Base-by-base conservation (phyloP, 2,113 vertebrate species). In the Dasyornis broadbenti region DNA sequence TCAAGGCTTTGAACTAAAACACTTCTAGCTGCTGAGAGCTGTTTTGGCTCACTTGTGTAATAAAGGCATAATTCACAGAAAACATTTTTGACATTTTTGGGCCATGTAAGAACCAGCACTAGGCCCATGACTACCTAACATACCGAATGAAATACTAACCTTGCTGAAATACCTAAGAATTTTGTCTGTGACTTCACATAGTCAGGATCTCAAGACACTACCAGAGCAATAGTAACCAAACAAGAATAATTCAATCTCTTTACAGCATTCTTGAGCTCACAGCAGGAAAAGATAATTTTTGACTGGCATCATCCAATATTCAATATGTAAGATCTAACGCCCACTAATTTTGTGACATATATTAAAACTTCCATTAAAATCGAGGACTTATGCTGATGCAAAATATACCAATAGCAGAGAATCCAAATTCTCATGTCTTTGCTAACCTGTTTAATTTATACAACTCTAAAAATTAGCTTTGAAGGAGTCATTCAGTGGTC, bases 41-140 rank as follows among this genome's bases (percentile, higher is more conserved):
- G 60, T 53, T 95, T 78, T 44, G 84, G 31, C 71, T 93, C n/a
- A 1, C 76, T 73, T 44, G 20, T 78, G 56, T 59, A 87, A 75
- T 65, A 72, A 91, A 84, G 37, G 47, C 21, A 75, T 72, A 63
- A 88, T 63, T 94, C 86, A 92, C 53, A 93, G 81, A 87, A 96
- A 92, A 82, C 1, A 53, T 66, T 54, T 93, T 40, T 82, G 87
- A 95, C 75, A 52, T 69, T 91, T 96, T 39, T 39, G 63, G 73
- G 82, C 78, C 75, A 85, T 10, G 6, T 33, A 82, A 77, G 75
- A 89, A 75, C 70, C 57, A 79, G n/a, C 35, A 84, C n/a, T 28
- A 91, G n/a, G 37, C 54, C 59, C 75, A 47, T 0, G 2, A 85
- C 70, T 70, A 65, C 18, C 37, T 69, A 72, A 53, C 7, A 50